Base-by-base conservation (phyloP, 2,888 invertebrate species). In the Tigriopus californicus region DNA sequence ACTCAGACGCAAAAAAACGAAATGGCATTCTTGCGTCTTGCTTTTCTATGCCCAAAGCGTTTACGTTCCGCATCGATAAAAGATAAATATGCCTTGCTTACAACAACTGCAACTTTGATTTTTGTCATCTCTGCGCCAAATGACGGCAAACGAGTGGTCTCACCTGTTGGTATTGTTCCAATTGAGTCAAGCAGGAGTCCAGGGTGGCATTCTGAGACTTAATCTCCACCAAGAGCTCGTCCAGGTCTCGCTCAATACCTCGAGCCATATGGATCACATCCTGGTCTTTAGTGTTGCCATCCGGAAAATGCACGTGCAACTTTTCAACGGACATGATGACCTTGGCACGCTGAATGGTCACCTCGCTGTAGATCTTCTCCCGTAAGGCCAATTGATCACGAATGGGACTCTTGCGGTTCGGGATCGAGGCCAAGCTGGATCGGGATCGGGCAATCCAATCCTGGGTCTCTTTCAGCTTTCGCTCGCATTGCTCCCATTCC, bases 401-500 rank as follows among this genome's bases (percentile, higher is more conserved):
- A 62, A 91, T 74, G 1, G 90, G 85, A 70, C 85, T 85, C 74
- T 89, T 89, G 67, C 84, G 84, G 66, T 82, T 83, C 65, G 85
- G 85, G 15, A 83, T 80, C 41, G 85, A 80, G 61, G 87, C 88
- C 52, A 90, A 70, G 55, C 79, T 76, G 64, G 80, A 79, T 64
- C 79, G 77, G 10, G 89, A 82, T 68, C 89, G 89, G 62, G 91
- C 90, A 65, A 91, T 80, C 90, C 91, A 94, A 64, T 78, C 77
- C 62, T 81, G 81, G 51, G 87, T 85, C 66, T 92, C 91, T 71
- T 86, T 85, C 71, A 92, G 79, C 72, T 94, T 92, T 71, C 80
- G 84, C 72, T 92, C 91, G 73, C 90, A 92, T 71, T 92, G 86
- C 70, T 91, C 90, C 88, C 92, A 92, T 75, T 92, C 91, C 70